Percentiles rank a stretch among this genome's conserved stretches.
These are phyloP conservation scores for Cephalophus harveyi DNA, from an alignment of 2,113 vertebrate species.

Conservation along the genomic window DNA sequence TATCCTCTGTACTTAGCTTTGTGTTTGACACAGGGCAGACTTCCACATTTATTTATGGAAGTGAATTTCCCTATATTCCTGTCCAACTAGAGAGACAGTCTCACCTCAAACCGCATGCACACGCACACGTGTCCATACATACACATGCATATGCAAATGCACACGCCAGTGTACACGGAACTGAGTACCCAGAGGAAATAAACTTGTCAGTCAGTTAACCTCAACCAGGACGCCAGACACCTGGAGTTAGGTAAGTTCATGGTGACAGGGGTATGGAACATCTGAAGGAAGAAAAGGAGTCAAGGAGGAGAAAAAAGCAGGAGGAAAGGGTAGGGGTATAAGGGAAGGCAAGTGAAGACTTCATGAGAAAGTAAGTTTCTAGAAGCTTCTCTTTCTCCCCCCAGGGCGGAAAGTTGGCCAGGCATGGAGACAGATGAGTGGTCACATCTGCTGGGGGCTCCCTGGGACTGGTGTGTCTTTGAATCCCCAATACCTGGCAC, in stretches of 20 bases:
- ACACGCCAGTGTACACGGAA: fast-evolving
- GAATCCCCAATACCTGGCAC: neutral
- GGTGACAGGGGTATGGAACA: neutral
- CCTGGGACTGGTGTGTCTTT: neutral
- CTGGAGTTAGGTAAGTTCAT: neutral
- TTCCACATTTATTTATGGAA: neutral
- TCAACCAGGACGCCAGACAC: neutral
- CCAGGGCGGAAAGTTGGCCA: neutral
- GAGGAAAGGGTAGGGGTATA: neutral
- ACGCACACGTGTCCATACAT: fast-evolving
- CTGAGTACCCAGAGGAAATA: neutral
- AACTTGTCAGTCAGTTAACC: neutral
- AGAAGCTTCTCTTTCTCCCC: neutral
- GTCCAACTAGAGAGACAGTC: neutral
- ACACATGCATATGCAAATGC: neutral
- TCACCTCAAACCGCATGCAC: neutral
- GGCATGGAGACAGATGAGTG: neutral
- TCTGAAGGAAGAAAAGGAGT: neutral
- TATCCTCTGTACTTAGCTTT: neutral
- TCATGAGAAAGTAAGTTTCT: neutral
- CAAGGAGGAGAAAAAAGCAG: neutral
- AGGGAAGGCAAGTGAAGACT: neutral
- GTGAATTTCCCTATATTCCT: neutral
- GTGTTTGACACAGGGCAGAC: neutral
- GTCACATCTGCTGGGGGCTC: neutral